Percentiles rank a stretch among this genome's conserved stretches.
phyloP scores from a whole-genome alignment of 92 coral and sea anemone genomes.

The Muricea muricata region DNA sequence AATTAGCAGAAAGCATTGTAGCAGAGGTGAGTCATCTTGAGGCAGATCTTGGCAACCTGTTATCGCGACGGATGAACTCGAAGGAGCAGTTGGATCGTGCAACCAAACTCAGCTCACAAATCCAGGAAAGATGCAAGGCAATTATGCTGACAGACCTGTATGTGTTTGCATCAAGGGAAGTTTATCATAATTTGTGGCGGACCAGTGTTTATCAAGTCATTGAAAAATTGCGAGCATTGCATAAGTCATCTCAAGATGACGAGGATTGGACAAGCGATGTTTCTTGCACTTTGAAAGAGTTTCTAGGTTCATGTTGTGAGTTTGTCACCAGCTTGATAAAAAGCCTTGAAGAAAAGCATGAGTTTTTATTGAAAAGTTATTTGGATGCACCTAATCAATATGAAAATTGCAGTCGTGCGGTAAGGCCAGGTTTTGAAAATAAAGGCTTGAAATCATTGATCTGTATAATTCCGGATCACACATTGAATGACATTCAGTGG shows the following conservation, averaged over 20 bases:
- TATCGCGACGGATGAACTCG: slow-evolving; percentile 6
- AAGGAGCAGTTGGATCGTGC: neutral
- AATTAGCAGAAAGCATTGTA: slow-evolving; percentile 5
- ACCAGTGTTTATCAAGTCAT: slow-evolving; percentile 90
- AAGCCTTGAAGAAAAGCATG: slow-evolving; percentile 22
- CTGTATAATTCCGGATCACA: no score
- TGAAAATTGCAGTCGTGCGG: slow-evolving; percentile 29
- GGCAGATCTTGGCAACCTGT: slow-evolving; percentile 21
- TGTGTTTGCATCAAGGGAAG: slow-evolving; percentile 76
- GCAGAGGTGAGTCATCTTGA: slow-evolving; percentile 11
- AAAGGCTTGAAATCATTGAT: no score
- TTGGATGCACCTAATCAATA: neutral
- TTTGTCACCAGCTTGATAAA: slow-evolving; percentile 8
- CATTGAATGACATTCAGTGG: no score
- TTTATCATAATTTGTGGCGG: slow-evolving; percentile 85
- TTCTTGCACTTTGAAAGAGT: slow-evolving; percentile 64
- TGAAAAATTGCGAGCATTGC: slow-evolving; percentile 81
- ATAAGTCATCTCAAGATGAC: slow-evolving; percentile 34
- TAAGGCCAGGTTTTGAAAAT: neutral
- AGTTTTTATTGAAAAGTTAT: slow-evolving; percentile 7
- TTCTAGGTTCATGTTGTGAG: slow-evolving; percentile 37
- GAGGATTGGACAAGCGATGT: neutral
- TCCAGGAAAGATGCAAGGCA: slow-evolving; percentile 83
- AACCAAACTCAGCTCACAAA: slow-evolving; percentile 62
- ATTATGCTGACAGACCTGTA: slow-evolving; percentile 83